phyloP scores from a whole-genome alignment of 2,113 vertebrate genomes.

The Cairina moschata region DNA sequence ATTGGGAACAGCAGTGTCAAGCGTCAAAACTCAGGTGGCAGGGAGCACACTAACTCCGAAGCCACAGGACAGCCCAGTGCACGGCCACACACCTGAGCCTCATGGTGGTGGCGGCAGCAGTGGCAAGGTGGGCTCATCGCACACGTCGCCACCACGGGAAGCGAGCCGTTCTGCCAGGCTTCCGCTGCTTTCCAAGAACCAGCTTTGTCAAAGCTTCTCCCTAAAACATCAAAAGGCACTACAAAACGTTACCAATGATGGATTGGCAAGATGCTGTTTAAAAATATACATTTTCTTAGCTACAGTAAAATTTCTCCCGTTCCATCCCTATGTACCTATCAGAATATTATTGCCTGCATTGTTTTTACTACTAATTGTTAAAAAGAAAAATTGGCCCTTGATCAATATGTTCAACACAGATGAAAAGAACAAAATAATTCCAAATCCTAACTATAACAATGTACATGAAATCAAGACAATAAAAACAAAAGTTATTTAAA shows the following conservation, averaged over 20 bases:
- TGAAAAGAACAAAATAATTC: neutral
- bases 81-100: neutral
- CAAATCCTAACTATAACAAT: neutral
- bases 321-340: neutral
- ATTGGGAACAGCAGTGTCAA: accelerated
- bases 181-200: neutral
- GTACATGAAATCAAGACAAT: neutral
- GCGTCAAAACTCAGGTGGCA: neutral
- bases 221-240: constrained; percentile 28
- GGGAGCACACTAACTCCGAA: accelerated
- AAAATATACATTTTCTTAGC: neutral
- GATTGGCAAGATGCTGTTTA: neutral
- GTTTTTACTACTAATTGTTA: neutral
- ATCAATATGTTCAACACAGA: neutral
- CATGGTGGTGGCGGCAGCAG: accelerated
- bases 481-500: neutral
- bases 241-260: neutral
- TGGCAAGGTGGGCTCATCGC: accelerated
- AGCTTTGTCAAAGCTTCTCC: neutral
- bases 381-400: neutral
- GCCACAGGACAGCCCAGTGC: accelerated
- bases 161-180: neutral
- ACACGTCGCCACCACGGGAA: accelerated
- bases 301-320: neutral
- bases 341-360: neutral